A percentile compares a stretch with the other conserved stretches of the same genome.
Conservation (phyloP, 2,113 vertebrate species). For the Grantiella picta region DNA sequence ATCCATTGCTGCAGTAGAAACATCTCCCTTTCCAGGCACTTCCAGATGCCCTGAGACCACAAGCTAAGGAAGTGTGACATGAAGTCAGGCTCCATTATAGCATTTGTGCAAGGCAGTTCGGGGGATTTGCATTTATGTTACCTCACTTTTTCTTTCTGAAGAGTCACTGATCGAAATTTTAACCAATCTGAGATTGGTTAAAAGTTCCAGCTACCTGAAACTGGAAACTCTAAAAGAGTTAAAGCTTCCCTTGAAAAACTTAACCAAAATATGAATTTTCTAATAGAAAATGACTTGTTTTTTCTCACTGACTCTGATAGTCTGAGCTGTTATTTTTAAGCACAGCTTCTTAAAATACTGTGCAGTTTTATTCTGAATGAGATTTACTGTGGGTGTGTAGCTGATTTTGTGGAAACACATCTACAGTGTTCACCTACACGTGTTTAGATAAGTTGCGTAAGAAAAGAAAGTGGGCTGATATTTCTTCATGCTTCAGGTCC, state of each 20-base stretch:
- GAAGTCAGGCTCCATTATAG: not conserved
- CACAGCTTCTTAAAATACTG: not conserved
- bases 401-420: not conserved
- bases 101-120: not conserved
- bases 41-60: not conserved
- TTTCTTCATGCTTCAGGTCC: not conserved
- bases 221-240: not conserved
- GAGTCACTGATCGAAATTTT: not conserved
- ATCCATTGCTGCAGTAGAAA: not conserved
- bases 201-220: not conserved
- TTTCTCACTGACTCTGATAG: not conserved
- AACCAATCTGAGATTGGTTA: not conserved
- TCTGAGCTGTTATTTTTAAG: not conserved
- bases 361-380: not conserved
- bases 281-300: not conserved
- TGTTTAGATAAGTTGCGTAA: not conserved
- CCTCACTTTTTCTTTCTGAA: not conserved
- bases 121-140: not conserved
- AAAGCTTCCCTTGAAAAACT: not conserved
- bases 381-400: not conserved
- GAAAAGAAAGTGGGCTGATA: not conserved
- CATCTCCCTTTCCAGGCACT: not conserved
- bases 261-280: not conserved
- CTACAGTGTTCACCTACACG: not conserved
- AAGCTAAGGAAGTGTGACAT: not conserved